Percentiles rank a stretch among this genome's conserved stretches.
Evolutionary conservation across 1,140 invertebrate species (phyloP).

Genomic region (Drosophila insularis): DNA sequence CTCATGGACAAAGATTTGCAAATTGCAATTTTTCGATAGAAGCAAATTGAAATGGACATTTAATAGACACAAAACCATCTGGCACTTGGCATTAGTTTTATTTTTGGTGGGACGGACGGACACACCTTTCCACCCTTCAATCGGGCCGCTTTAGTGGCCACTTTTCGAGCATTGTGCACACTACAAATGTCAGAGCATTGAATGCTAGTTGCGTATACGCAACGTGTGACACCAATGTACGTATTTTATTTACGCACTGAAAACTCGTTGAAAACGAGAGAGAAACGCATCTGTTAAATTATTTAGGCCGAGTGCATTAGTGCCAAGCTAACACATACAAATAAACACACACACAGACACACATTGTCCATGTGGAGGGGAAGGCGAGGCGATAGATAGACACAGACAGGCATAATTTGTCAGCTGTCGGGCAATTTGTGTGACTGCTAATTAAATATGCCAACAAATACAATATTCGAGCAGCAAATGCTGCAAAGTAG

Average conservation of each 20-base stretch:
- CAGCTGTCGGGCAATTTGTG: constrained; percentile 60
- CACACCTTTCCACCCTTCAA: too few relatives aligned
- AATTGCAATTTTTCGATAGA: constrained; percentile 54
- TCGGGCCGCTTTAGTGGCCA: too few relatives aligned
- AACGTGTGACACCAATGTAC: constrained; percentile 38
- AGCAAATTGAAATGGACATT: constrained; percentile 55
- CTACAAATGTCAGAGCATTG: background rate
- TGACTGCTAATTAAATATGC: constrained; percentile 63
- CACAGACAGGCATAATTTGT: constrained; percentile 58
- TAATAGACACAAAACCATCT: constrained; percentile 58
- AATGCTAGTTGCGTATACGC: constrained; percentile 73
- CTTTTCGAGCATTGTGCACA: background rate
- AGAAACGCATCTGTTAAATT: constrained; percentile 50
- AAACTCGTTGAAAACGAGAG: constrained; percentile 57
- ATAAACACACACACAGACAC: constrained; percentile 25
- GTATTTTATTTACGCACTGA: constrained; percentile 68
- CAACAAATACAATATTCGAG: constrained; percentile 27
- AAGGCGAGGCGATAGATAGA: background rate
- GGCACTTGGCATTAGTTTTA: constrained; percentile 30
- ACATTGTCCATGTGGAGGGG: background rate
- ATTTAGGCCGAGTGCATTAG: constrained; percentile 75
- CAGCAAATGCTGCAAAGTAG: constrained; percentile 44
- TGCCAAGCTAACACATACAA: constrained; percentile 20
- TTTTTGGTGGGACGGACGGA: background rate
- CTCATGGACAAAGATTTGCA: constrained; percentile 17